A percentile compares a stretch with the other conserved stretches of the same genome.
These are phyloP conservation scores for Callosobruchus maculatus DNA, from an alignment of 2,888 invertebrate genomes.

Conservation along the genomic window DNA sequence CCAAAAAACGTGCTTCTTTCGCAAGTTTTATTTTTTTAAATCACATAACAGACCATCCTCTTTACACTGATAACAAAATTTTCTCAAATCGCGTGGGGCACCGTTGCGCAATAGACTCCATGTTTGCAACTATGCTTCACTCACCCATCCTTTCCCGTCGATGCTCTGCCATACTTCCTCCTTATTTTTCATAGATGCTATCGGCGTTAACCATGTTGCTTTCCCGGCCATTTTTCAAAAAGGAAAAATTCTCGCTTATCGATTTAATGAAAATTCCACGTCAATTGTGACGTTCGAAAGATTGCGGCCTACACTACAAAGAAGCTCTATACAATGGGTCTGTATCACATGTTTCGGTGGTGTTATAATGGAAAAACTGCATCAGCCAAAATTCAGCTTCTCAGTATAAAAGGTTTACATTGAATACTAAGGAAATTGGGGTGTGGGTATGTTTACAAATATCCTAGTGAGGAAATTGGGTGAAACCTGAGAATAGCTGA, in stretches of 20 bases:
- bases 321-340: not conserved
- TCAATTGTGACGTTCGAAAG: not conserved
- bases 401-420: not conserved
- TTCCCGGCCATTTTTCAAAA: constrained; percentile 13
- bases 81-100: no score
- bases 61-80: no score
- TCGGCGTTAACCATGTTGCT: constrained; percentile 34
- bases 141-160: constrained; percentile 35
- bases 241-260: not conserved
- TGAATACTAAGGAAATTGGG: not conserved
- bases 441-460: not conserved
- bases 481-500: not conserved
- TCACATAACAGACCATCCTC: no score
- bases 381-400: not conserved
- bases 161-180: constrained; percentile 29
- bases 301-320: not conserved
- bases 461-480: not conserved
- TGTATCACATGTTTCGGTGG: not conserved
- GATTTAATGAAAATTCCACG: not conserved
- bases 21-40: no score
- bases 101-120: no score
- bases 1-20: no score
- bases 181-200: constrained; percentile 28
- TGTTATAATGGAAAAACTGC: not conserved
- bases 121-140: constrained; percentile 1